Percentiles rank a stretch among this genome's conserved stretches.
phyloP scores from a whole-genome alignment of 2,113 vertebrate species.

The Redunca redunca region DNA sequence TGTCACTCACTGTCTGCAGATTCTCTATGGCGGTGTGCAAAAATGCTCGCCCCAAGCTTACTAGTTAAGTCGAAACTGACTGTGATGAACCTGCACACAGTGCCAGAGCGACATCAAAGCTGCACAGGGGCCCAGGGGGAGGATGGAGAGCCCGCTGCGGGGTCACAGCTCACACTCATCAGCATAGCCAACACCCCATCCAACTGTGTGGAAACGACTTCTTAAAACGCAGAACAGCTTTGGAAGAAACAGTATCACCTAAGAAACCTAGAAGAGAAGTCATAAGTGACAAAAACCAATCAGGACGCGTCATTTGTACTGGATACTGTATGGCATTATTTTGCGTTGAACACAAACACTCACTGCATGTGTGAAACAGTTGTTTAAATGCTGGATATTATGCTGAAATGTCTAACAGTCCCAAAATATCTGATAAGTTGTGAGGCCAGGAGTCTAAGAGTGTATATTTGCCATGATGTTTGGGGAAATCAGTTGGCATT shows the following conservation, averaged over 20 bases:
- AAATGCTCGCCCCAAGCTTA: not conserved
- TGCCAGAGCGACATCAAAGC: not conserved
- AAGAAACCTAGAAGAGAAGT: not conserved
- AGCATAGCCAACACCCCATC: not conserved
- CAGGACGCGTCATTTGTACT: not conserved
- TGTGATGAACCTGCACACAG: not conserved
- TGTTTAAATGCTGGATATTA: not conserved
- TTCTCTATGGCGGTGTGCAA: not conserved
- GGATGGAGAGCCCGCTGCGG: not conserved
- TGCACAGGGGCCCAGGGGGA: not conserved
- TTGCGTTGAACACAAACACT: not conserved
- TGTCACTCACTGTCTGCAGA: not conserved
- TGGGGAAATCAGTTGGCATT: not conserved
- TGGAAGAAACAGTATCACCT: not conserved
- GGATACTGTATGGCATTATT: too few relatives aligned
- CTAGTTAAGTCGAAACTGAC: too few relatives aligned
- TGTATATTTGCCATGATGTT: not conserved
- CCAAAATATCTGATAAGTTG: not conserved
- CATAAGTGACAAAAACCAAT: not conserved
- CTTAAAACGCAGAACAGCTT: not conserved
- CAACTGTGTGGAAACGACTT: not conserved
- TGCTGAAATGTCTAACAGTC: not conserved
- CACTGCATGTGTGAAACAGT: not conserved
- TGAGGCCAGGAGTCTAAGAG: too few relatives aligned
- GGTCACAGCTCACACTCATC: not conserved